phyloP scores from a whole-genome alignment of 2,888 invertebrate genomes.

The Amphipoea lucens region DNA sequence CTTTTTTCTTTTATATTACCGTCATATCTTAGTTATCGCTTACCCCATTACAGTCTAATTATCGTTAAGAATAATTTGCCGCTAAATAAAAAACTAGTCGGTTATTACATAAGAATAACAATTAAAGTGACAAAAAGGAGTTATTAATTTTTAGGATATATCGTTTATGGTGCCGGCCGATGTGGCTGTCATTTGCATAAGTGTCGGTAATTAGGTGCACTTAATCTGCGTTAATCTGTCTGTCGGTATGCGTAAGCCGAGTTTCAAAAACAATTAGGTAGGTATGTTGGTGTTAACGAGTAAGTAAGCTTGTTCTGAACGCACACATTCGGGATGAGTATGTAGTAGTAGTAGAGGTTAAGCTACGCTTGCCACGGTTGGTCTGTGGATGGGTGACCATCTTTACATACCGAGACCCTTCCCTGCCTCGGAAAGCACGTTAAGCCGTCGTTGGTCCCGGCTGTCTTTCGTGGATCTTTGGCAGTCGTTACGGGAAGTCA shows the following conservation, averaged over 20 bases:
- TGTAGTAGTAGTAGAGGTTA: too few relatives aligned
- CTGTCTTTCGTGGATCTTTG: too few relatives aligned
- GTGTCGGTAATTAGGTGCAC: slow-evolving; percentile 20
- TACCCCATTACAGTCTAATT: slow-evolving; percentile 53
- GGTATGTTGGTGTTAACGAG: too few relatives aligned
- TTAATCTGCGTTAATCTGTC: slow-evolving; percentile 3
- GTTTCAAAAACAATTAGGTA: neutral
- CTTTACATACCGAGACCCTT: too few relatives aligned
- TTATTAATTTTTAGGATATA: neutral
- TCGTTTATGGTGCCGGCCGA: neutral
- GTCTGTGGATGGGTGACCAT: too few relatives aligned
- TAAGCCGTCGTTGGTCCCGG: too few relatives aligned
- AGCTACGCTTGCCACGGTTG: too few relatives aligned
- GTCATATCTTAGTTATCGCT: slow-evolving; percentile 44
- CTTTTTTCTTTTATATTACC: slow-evolving; percentile 56
- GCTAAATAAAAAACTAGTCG: slow-evolving; percentile 43
- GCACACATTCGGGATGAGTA: neutral
- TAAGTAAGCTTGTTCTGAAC: neutral
- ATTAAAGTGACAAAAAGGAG: slow-evolving; percentile 27
- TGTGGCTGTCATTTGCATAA: slow-evolving; percentile 30
- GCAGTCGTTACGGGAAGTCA: too few relatives aligned
- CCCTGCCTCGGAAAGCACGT: too few relatives aligned
- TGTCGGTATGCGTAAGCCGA: slow-evolving; percentile 19
- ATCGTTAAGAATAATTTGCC: slow-evolving; percentile 58
- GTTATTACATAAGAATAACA: slow-evolving; percentile 43